Conservation (phyloP, 2,797 vertebrate species). For the Eutrigla gurnardus region DNA sequence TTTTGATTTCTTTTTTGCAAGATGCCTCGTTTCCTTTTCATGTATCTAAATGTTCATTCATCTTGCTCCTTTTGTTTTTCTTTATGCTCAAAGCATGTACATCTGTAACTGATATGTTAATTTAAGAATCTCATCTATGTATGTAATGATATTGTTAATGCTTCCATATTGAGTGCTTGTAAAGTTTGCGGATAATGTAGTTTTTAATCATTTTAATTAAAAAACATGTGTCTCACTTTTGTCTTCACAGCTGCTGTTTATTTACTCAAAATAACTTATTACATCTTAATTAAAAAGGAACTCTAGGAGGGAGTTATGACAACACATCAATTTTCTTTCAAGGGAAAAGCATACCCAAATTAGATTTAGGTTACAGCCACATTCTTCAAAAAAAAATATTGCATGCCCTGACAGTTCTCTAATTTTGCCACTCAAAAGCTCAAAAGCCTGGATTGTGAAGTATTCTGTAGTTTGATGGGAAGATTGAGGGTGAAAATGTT, state of each 20-base stretch:
- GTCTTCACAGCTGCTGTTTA: slow-evolving; percentile 39
- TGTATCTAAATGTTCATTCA: slow-evolving; percentile 66
- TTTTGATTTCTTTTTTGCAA: slow-evolving; percentile 61
- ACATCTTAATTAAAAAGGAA: not conserved
- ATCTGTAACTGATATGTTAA: slow-evolving; percentile 83
- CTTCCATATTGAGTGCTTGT: slow-evolving; percentile 84
- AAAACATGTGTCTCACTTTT: slow-evolving; percentile 76
- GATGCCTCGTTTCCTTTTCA: slow-evolving; percentile 66
- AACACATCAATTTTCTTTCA: slow-evolving; percentile 1
- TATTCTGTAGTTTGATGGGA: slow-evolving; percentile 42
- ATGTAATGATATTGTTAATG: slow-evolving; percentile 78
- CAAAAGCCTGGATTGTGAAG: slow-evolving; percentile 34
- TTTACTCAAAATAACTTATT: slow-evolving; percentile 5
- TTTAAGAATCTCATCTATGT: slow-evolving; percentile 81
- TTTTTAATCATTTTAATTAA: slow-evolving; percentile 90
- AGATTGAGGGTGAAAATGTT: slow-evolving; percentile 48
- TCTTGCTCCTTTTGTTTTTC: slow-evolving; percentile 61
- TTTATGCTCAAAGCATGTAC: slow-evolving; percentile 84
- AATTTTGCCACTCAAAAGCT: slow-evolving; percentile 54
- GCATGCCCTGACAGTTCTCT: slow-evolving; percentile 19
- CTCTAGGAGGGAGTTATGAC: slow-evolving; percentile 1
- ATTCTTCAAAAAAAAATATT: slow-evolving; percentile 59
- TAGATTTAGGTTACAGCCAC: slow-evolving; percentile 26
- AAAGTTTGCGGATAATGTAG: slow-evolving; percentile 86
- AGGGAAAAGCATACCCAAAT: slow-evolving; percentile 34